Percentiles rank a stretch among this genome's conserved stretches.
Conservation (phyloP, 2,797 vertebrate genomes). For the Eidolon dupreanum region DNA sequence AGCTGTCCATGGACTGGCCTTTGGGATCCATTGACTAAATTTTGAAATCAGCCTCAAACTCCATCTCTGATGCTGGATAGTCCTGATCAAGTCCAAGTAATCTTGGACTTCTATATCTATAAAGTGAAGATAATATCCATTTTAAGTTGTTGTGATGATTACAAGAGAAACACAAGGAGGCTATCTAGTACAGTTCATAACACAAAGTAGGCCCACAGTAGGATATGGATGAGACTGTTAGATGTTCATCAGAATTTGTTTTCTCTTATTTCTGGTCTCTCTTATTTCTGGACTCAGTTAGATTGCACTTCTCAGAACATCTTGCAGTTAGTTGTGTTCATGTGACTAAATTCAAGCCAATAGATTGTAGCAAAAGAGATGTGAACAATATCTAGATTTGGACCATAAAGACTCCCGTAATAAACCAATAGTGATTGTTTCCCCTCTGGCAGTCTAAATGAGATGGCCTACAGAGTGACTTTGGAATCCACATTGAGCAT, state of each 20-base stretch:
- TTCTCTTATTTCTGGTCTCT: neutral
- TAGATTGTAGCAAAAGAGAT: neutral
- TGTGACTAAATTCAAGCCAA: neutral
- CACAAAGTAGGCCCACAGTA: neutral
- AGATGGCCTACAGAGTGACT: neutral
- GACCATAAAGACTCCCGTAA: neutral
- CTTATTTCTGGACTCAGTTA: neutral
- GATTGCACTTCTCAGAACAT: neutral
- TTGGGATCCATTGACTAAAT: neutral
- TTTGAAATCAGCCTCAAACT: constrained; percentile 22
- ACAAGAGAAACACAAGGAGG: neutral
- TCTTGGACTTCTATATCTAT: neutral
- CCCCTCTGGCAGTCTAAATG: neutral
- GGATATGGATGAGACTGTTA: neutral
- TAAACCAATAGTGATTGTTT: neutral
- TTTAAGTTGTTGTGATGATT: neutral
- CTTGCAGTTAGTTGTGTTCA: neutral
- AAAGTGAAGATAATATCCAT: neutral
- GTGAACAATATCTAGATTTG: neutral
- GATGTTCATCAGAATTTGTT: neutral
- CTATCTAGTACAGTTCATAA: neutral
- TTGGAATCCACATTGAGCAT: neutral
- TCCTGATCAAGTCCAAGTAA: neutral
- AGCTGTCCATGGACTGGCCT: constrained; percentile 5
- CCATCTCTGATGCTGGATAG: neutral